Evolutionary conservation across 2,113 vertebrate genomes (phyloP), one percentile per base, ranked within the genome.

Genomic region (Tachuris rubrigastra): DNA sequence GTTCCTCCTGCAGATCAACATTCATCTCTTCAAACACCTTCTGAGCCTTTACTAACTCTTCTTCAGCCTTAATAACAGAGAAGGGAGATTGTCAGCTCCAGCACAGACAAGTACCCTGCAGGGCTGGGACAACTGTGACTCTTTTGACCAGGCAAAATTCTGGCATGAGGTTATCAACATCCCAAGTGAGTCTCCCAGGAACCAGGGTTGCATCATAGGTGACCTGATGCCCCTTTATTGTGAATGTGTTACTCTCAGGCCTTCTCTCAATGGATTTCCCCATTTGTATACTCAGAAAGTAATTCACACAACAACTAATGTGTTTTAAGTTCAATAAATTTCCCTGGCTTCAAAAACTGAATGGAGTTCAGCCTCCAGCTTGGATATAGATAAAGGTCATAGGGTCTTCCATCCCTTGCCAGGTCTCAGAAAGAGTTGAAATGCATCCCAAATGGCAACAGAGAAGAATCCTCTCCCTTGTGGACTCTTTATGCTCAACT

Each of bases 21-120:
- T 99, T 99, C 97, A 99, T 99, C 86, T 99, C 99, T 86, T 99
- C 99, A 97, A 99, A 99, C 74, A 99, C 99, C 96, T 99, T 99
- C 98, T 99, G 99, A 82, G 99, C 99, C 96, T 99, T 99, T 89
- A 99, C 98, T 90, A 99, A 97, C 97, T 99, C 99, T 85, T 99
- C 99, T 97, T 99, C 99, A 5, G 99, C 99, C 99, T 99, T 95
- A 72, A 85, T 63, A 91, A 97, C 85, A 97, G 63, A 96, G 59
- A 96, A 77, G 25, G 28, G 37, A 52, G 9, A 17, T 50, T 13
- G 78, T 98, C 85, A 97, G 35, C 66, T 65, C 49, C 66, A 88
- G 28, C 17, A 16, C 46, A 66, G 47, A 63, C 6, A 91, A 60
- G 24, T 28, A 92, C 6, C 33, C 39, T 65, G 47, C 22, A 77